phyloP scores from a whole-genome alignment of 2,797 vertebrate genomes.

The Lagocephalus sceleratus region DNA sequence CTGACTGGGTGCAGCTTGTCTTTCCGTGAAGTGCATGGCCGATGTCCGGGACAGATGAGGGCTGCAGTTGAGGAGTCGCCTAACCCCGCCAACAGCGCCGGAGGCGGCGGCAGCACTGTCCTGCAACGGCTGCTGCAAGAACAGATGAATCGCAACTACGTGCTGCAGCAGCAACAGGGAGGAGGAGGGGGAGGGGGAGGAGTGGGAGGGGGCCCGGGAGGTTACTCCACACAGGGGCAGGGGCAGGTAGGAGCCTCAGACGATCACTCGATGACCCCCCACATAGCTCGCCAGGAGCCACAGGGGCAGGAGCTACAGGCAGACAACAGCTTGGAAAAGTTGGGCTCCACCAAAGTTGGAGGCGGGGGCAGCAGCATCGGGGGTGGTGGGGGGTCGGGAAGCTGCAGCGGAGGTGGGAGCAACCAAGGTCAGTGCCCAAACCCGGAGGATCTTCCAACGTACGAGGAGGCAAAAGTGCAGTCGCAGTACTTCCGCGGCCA shows the following conservation, averaged over 20 bases:
- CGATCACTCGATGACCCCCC: slow-evolving; percentile 85
- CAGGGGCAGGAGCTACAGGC: slow-evolving; percentile 97
- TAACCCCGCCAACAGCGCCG: slow-evolving; percentile 61
- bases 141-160: slow-evolving; percentile 92
- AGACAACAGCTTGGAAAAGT: slow-evolving; percentile 93
- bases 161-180: slow-evolving; percentile 71
- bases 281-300: slow-evolving; percentile 96
- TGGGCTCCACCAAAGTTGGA: slow-evolving; percentile 71
- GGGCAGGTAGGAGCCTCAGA: slow-evolving; percentile 73
- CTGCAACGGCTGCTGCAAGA: slow-evolving; percentile 97
- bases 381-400: slow-evolving; percentile 71
- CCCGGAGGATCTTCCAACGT: slow-evolving; percentile 92
- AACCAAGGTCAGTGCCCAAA: slow-evolving; percentile 72
- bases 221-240: slow-evolving; percentile 61
- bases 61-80: slow-evolving; percentile 88
- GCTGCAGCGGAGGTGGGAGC: slow-evolving; percentile 76
- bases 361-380: slow-evolving; percentile 78
- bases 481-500: slow-evolving; percentile 94
- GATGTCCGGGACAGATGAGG: slow-evolving; percentile 88
- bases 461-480: slow-evolving; percentile 98
- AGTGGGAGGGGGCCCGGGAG: slow-evolving; percentile 22
- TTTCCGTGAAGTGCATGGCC: slow-evolving; percentile 74
- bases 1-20: slow-evolving; percentile 72
- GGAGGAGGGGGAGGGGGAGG: slow-evolving; percentile 40
- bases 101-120: slow-evolving; percentile 79